Evolutionary conservation across 2,888 invertebrate species (phyloP), one percentile per base, ranked within the genome.

Genomic region (Conistra vaccinii): DNA sequence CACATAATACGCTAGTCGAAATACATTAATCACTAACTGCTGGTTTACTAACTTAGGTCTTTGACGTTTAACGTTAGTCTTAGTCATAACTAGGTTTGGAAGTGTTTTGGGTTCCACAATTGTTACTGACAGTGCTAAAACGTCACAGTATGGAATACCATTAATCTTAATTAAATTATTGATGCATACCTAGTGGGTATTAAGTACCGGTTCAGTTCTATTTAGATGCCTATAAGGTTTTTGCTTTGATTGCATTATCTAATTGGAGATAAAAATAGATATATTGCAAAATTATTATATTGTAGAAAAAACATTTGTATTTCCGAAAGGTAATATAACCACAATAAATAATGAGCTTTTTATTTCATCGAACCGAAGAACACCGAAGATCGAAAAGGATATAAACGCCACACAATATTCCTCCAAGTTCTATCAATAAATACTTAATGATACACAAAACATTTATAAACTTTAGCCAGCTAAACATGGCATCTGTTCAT

Each of bases 11-110:
- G 68, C 23, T 35, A 60, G 51, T 66, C 71, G 71, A 79, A 76
- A 78, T 68, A 77, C 78, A 84, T 85, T 79, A 76, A 79, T 85
- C 76, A 83, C 62, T 67, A 23, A 60, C 32, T 35, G 32, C 48
- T 76, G 80, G 76, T 83, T 73, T 85, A 83, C 61, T 73, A 79
- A 79, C 82, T 68, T 63, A 74, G 35, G 66, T 12, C 12, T 39
- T 71, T 77, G 81, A 71, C 51, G 69, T 70, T 66, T 58, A 70
- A 9, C 60, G 23, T 69, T 45, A 63, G 35, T 48, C n/a, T 55
- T 48, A 48, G 29, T 62, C 58, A 73, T 79, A 73, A 77, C 48
- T 58, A 26, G 63, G 20, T 23, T 26, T 57, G 23, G 23, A n/a
- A 61, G 32, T n/a, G n/a, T 45, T 55, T 45, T 9, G 48, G 39